These are phyloP conservation scores for Acanthosepion pharaonis DNA, from an alignment of 2,888 invertebrate species.

Conservation along the genomic window DNA sequence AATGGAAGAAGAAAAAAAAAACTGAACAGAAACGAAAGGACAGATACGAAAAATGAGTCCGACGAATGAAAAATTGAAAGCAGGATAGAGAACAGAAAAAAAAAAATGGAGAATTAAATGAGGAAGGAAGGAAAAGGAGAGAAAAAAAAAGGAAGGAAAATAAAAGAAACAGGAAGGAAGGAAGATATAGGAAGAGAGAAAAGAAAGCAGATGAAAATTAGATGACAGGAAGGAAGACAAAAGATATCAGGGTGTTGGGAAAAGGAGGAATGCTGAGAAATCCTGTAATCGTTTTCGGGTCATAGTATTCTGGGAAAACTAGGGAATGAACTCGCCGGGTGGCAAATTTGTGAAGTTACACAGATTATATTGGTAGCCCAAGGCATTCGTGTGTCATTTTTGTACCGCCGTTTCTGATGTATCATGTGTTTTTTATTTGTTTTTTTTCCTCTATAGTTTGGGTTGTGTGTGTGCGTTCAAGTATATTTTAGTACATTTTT, in stretches of 20 bases:
- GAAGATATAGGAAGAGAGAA: not conserved
- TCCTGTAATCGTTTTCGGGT: not conserved
- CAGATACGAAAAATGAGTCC: not conserved
- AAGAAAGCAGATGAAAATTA: not conserved
- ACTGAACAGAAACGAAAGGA: not conserved
- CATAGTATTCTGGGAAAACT: conserved; percentile 8
- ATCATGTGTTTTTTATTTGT: too few relatives aligned
- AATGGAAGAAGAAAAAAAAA: not conserved
- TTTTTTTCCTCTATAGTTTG: not conserved
- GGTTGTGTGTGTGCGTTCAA: not conserved
- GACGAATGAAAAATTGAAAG: not conserved
- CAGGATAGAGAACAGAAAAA: not conserved
- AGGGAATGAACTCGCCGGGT: not conserved
- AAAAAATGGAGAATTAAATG: not conserved
- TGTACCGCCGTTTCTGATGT: not conserved
- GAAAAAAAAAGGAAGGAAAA: not conserved
- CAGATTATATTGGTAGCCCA: not conserved
- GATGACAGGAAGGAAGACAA: conserved; percentile 33
- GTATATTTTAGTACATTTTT: not conserved
- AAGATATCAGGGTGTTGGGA: not conserved
- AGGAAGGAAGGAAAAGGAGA: not conserved
- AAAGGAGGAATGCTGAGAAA: not conserved
- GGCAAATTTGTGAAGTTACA: not conserved
- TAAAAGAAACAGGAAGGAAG: not conserved
- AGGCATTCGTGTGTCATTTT: not conserved